phyloP scores from a whole-genome alignment of 2,888 invertebrate species.

The Drosophila macrothrix region DNA sequence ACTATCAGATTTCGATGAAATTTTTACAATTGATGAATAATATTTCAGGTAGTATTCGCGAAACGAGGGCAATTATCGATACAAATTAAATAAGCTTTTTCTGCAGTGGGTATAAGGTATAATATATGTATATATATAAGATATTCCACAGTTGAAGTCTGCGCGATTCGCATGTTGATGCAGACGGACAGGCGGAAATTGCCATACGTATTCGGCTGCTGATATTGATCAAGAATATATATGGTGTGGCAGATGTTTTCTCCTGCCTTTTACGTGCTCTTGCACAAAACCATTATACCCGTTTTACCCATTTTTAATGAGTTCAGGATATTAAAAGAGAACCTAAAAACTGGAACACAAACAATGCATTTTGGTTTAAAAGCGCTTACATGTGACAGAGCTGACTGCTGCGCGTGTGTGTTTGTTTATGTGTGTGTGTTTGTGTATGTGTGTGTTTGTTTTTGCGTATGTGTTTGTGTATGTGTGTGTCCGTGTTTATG shows the following conservation, averaged over 20 bases:
- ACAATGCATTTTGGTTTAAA: slow-evolving; percentile 43
- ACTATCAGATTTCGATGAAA: not conserved
- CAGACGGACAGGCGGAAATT: no score
- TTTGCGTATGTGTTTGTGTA: not conserved
- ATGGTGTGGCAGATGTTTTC: not conserved
- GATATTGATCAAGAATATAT: not conserved
- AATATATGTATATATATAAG: no score
- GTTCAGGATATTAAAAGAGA: not conserved
- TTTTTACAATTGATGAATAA: not conserved
- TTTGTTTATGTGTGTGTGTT: not conserved
- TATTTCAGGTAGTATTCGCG: not conserved
- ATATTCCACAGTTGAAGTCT: not conserved
- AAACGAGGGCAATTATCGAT: not conserved
- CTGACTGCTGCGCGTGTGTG: not conserved
- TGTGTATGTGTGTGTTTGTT: not conserved
- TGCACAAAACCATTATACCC: not conserved
- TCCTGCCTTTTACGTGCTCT: not conserved
- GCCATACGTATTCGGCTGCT: not conserved
- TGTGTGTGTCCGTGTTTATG: slow-evolving; percentile 5
- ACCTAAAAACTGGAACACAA: slow-evolving; percentile 22
- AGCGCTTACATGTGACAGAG: slow-evolving; percentile 33
- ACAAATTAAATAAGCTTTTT: not conserved
- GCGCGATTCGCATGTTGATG: not conserved
- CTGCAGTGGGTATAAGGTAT: not conserved
- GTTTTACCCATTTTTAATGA: not conserved